These are phyloP conservation scores for Macroramphosus scolopax DNA, from an alignment of 2,797 vertebrate genomes.

Conservation along the genomic window DNA sequence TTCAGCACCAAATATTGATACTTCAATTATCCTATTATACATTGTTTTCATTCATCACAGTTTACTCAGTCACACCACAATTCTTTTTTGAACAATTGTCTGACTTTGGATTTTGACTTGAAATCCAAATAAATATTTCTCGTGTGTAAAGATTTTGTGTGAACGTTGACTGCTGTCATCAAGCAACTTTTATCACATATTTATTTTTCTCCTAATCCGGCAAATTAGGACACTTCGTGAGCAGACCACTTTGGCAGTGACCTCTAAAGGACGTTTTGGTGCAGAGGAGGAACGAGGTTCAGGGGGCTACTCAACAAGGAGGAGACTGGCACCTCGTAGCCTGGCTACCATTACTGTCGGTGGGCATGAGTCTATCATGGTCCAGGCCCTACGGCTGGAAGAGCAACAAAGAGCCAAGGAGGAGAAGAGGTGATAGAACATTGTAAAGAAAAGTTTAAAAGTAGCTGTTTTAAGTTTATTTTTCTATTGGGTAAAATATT, in stretches of 20 bases:
- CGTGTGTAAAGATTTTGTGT: too few relatives aligned
- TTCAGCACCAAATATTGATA: background rate
- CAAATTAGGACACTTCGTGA: conserved; percentile 87
- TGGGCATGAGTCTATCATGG: conserved; percentile 91
- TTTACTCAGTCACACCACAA: background rate
- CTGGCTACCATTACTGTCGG: conserved; percentile 84
- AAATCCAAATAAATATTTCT: too few relatives aligned
- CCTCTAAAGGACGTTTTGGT: conserved; percentile 88
- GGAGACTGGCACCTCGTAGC: conserved; percentile 84
- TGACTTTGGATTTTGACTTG: background rate
- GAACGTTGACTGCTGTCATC: background rate
- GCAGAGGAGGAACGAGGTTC: conserved; percentile 85
- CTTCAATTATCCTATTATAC: background rate
- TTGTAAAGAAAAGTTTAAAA: conserved; percentile 1
- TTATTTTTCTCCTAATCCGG: too few relatives aligned
- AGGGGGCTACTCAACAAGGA: conserved; percentile 85
- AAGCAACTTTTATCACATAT: background rate
- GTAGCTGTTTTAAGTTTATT: background rate
- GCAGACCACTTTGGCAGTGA: conserved; percentile 89
- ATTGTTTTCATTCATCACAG: background rate
- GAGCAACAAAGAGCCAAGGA: conserved; percentile 93
- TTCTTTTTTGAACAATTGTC: background rate
- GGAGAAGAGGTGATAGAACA: conserved; percentile 85
- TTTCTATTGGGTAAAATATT: background rate
- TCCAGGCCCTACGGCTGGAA: conserved; percentile 90